phyloP scores from a whole-genome alignment of 2,113 vertebrate genomes.

The Lepidothrix coronata region DNA sequence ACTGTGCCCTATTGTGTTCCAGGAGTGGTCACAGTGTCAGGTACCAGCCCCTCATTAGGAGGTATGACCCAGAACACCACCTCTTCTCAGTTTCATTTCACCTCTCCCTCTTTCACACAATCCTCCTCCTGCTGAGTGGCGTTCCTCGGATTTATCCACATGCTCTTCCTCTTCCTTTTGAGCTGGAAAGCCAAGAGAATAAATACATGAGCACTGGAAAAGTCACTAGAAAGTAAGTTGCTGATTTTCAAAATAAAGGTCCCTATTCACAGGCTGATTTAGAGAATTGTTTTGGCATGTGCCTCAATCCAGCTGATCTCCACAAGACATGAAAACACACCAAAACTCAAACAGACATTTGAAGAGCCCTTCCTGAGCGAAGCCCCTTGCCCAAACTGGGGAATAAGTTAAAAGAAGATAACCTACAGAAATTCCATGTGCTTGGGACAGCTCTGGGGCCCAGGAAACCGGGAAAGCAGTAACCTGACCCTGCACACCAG shows the following conservation, averaged over 20 bases:
- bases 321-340: background rate
- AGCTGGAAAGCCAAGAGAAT: constrained; percentile 44
- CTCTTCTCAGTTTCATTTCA: constrained; percentile 5
- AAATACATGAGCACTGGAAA: background rate
- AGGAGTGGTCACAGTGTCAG: background rate
- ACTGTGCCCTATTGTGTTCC: background rate
- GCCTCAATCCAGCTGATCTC: background rate
- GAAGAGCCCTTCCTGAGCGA: background rate
- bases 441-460: background rate
- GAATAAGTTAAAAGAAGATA: background rate
- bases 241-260: background rate
- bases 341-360: background rate
- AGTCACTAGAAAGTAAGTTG: background rate
- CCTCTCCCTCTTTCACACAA: background rate
- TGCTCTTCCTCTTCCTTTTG: background rate
- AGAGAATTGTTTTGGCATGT: background rate
- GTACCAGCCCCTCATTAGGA: background rate
- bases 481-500: background rate
- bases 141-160: background rate
- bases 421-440: background rate
- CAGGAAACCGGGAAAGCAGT: background rate
- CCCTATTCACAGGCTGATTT: background rate
- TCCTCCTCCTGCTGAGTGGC: background rate
- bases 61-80: background rate
- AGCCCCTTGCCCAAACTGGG: background rate